Percentiles rank a stretch among this genome's conserved stretches.
phyloP scores from a whole-genome alignment of 2,113 vertebrate species.

The Nipponia nippon region DNA sequence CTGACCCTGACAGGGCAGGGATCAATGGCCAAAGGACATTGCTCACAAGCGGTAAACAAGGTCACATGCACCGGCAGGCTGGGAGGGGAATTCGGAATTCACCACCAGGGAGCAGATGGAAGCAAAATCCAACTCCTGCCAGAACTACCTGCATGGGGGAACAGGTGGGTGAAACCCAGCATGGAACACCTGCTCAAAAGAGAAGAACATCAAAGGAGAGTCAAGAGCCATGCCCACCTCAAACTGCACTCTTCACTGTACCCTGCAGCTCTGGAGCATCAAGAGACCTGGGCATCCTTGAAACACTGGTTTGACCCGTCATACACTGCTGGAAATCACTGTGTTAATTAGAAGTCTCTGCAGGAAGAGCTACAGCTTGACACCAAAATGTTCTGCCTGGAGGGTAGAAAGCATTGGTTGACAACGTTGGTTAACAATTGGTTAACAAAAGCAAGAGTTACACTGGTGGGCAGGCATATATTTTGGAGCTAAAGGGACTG shows the following conservation, averaged over 20 bases:
- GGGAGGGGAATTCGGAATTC: neutral
- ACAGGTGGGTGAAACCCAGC: rapidly evolving
- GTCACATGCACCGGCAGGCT: rapidly evolving
- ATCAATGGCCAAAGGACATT: neutral
- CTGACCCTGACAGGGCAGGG: neutral
- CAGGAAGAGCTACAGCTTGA: neutral
- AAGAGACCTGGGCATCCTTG: neutral
- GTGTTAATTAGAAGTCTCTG: neutral
- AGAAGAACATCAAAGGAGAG: neutral
- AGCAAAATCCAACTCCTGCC: neutral
- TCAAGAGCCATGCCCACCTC: too few relatives aligned
- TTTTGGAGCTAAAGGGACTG: neutral
- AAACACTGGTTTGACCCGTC: neutral
- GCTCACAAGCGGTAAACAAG: neutral
- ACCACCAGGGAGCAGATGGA: neutral
- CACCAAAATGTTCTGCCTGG: neutral
- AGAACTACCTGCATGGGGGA: neutral
- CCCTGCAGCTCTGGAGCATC: neutral
- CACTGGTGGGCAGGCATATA: neutral
- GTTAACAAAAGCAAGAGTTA: neutral
- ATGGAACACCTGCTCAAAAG: neutral
- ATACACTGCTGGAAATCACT: rapidly evolving
- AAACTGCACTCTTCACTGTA: neutral
- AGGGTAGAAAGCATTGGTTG: neutral
- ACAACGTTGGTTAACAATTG: neutral